Base-by-base conservation (phyloP, 2,888 invertebrate genomes). In the Polyommatus iphigenia region DNA sequence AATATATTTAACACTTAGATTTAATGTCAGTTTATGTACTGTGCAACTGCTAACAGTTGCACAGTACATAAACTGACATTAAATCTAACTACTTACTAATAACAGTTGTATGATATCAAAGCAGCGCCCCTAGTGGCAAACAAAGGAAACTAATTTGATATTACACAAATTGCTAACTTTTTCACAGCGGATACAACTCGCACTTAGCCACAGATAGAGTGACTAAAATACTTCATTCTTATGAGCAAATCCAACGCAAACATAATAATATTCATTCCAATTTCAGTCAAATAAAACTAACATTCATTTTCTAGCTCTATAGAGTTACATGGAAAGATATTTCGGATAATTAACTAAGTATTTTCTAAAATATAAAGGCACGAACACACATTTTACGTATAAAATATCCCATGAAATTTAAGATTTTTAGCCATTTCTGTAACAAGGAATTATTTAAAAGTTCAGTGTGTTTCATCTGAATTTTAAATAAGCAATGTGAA, bases 281-380 rank as follows among this genome's bases (percentile, higher is more conserved):
- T 67, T 32, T 32, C 15, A 67, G 1, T 13, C 24, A 1, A 67
- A 67, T 67, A 67, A 67, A 67, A 67, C 6, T 29, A 6, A 32
- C 15, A 67, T 13, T 13, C 13, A 6, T 0, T 29, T 67, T 13
- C 29, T 67, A 67, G 15, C 15, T 29, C 67, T 67, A 24, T 29
- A 67, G 29, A 24, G 15, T 29, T 18, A 67, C 18, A 29, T 67
- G 67, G 5, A 67, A 67, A 62, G 13, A 67, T 67, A 67, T 32
- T 67, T 32, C 15, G 18, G 67, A 15, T 32, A 29, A 32, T 18
- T 13, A 67, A 67, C 67, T 67, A 67, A 32, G 67, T 67, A 67
- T 67, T 67, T 67, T 67, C 7, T 32, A 18, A 67, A 67, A 67
- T 67, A 67, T 67, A 67, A 67, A 67, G 67, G 67, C 67, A 67